phyloP scores from a whole-genome alignment of 1,140 invertebrate species.

The Platyscapa corneri region DNA sequence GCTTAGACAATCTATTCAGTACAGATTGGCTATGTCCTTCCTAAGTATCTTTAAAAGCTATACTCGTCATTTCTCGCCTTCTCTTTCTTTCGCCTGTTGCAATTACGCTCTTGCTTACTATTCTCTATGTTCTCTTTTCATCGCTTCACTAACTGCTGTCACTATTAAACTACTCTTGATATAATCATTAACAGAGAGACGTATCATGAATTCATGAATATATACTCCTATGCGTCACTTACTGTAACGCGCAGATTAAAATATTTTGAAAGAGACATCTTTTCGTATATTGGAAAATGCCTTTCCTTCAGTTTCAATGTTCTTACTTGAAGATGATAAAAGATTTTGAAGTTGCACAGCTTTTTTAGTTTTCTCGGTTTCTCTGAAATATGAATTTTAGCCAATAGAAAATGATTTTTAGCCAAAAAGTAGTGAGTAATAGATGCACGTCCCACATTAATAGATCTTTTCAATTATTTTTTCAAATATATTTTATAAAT shows the following conservation, averaged over 20 bases:
- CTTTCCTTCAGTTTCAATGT: neutral
- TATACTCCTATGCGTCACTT: neutral
- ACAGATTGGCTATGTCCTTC: neutral
- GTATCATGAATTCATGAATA: neutral
- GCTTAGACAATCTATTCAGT: neutral
- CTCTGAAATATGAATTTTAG: neutral
- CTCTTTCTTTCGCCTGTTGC: neutral
- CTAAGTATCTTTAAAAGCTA: neutral
- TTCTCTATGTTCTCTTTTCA: neutral
- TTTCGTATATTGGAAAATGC: neutral
- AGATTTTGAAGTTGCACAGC: neutral
- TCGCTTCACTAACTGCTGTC: neutral
- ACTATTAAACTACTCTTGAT: neutral
- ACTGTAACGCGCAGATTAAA: neutral
- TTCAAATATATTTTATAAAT: no score
- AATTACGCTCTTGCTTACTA: neutral
- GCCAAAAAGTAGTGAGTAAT: neutral
- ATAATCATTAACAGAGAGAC: neutral
- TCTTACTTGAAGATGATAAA: neutral
- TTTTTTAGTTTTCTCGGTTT: neutral
- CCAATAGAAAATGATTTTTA: neutral
- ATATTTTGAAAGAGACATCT: conserved; percentile 2
- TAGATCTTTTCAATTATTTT: neutral
- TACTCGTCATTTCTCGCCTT: neutral
- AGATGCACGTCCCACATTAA: neutral